Percentiles rank a stretch among this genome's conserved stretches.
Evolutionary conservation across 2,113 vertebrate genomes (phyloP).

Genomic region (Eurystomus gularis): DNA sequence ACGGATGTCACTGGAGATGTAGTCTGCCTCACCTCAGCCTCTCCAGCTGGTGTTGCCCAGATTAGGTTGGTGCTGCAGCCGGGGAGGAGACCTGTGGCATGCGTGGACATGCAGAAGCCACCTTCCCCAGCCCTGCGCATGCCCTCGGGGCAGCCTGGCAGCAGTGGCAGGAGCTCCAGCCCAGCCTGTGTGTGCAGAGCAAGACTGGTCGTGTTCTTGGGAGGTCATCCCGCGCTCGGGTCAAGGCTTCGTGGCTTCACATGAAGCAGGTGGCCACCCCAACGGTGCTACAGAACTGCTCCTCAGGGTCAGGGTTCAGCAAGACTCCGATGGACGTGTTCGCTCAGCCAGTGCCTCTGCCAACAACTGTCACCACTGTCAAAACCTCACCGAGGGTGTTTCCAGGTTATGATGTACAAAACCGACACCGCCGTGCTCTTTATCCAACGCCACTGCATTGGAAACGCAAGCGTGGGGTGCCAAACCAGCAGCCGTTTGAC

Average conservation of each 20-base stretch:
- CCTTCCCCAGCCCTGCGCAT: neutral
- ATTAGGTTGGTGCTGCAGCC: neutral
- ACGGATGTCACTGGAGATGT: rapidly evolving
- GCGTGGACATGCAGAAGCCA: rapidly evolving
- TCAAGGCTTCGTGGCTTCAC: too few species aligned
- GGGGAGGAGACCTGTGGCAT: too few species aligned
- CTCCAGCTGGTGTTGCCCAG: rapidly evolving
- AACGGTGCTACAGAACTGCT: neutral
- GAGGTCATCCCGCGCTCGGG: too few species aligned
- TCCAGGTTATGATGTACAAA: rapidly evolving
- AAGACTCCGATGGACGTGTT: rapidly evolving
- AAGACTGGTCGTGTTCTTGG: rapidly evolving
- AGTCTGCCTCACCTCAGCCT: neutral
- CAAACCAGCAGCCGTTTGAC: neutral
- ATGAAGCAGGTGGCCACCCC: too few species aligned
- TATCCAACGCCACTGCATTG: rapidly evolving
- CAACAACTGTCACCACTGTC: rapidly evolving
- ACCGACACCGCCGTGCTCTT: rapidly evolving
- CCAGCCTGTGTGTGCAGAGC: rapidly evolving
- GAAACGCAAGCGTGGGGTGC: rapidly evolving
- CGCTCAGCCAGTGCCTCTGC: neutral
- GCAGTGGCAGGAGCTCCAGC: neutral
- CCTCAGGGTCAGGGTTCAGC: too few species aligned
- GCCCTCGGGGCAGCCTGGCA: neutral
- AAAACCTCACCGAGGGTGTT: rapidly evolving